phyloP scores from a whole-genome alignment of 2,888 invertebrate species.

The Danaus chrysippus region DNA sequence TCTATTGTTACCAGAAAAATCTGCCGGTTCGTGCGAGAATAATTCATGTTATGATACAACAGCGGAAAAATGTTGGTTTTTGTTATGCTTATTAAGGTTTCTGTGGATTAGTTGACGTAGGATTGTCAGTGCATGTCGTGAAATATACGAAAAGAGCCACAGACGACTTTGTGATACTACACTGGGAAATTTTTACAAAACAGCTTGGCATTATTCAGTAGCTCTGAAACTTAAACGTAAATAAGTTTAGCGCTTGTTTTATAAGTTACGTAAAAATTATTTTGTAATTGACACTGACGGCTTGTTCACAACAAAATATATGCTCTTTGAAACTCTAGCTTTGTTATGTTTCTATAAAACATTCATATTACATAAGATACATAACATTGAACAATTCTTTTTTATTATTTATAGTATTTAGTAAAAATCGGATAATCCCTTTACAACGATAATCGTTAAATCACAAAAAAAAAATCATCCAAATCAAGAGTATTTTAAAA shows the following conservation, averaged over 20 bases:
- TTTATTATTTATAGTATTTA: background rate
- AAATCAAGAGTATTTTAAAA: slow-evolving; percentile 14
- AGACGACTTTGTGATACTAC: slow-evolving; percentile 24
- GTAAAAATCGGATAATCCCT: background rate
- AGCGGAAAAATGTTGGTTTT: slow-evolving; percentile 31
- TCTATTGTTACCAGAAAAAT: slow-evolving; percentile 25
- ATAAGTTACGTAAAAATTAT: slow-evolving; percentile 24
- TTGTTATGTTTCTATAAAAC: too few relatives aligned
- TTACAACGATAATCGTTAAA: background rate
- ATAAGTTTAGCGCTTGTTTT: slow-evolving; percentile 25
- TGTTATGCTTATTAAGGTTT: slow-evolving; percentile 34
- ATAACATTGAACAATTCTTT: background rate
- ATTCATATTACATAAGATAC: background rate
- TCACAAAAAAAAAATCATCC: background rate
- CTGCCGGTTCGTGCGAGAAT: slow-evolving; percentile 31
- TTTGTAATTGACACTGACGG: slow-evolving; percentile 21
- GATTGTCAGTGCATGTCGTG: slow-evolving; percentile 25
- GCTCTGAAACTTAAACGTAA: slow-evolving; percentile 22
- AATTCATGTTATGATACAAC: slow-evolving; percentile 34
- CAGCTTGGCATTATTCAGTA: slow-evolving; percentile 22
- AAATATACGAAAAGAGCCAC: slow-evolving; percentile 19
- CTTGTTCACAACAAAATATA: slow-evolving; percentile 17
- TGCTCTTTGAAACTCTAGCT: too few relatives aligned
- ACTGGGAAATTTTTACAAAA: slow-evolving; percentile 14
- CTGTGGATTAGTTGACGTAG: slow-evolving; percentile 31